These are phyloP conservation scores for Rutilus rutilus DNA, from an alignment of 2,113 vertebrate genomes.

Conservation along the genomic window DNA sequence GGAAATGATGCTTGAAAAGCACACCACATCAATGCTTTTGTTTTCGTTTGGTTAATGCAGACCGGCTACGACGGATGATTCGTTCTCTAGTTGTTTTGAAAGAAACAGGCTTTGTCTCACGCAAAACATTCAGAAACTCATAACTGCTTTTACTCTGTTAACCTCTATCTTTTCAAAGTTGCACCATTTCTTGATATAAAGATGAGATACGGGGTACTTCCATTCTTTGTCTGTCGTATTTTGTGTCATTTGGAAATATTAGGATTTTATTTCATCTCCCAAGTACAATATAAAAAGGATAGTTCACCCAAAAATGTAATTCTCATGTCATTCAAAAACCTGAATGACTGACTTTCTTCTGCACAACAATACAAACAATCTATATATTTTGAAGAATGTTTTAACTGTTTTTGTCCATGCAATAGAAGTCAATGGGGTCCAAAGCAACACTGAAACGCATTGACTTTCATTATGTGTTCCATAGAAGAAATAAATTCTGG, in stretches of 20 bases:
- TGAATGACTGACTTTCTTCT: neutral
- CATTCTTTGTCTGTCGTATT: conserved; percentile 11
- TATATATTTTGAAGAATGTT: too few species aligned
- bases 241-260: neutral
- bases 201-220: conserved; percentile 39
- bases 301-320: neutral
- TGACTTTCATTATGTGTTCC: neutral
- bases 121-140: conserved; percentile 5
- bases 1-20: conserved; percentile 23
- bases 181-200: conserved; percentile 57
- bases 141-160: conserved; percentile 41
- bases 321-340: neutral
- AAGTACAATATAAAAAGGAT: neutral
- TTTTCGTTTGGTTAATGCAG: neutral
- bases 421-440: neutral
- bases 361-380: neutral
- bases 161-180: conserved; percentile 47
- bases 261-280: neutral
- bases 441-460: neutral
- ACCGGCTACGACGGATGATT: neutral
- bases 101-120: conserved; percentile 7
- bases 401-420: too few species aligned
- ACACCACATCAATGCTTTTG: neutral
- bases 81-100: conserved; percentile 20
- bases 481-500: neutral